A percentile compares a stretch with the other conserved stretches of the same genome.
Conservation (phyloP, 2,888 invertebrate species). For the Drosophila demipolita region DNA sequence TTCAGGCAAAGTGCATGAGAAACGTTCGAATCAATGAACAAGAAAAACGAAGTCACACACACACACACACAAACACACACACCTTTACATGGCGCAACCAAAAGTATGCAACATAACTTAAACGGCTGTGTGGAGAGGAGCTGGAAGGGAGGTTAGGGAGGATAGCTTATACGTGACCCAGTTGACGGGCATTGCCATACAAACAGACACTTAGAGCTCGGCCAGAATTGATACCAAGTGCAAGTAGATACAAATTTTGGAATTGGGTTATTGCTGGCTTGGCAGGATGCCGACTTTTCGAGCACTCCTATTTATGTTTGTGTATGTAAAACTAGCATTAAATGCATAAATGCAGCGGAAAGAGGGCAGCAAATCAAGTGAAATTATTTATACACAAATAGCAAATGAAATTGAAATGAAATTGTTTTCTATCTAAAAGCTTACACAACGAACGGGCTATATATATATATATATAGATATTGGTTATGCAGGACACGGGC, state of each 20-base stretch:
- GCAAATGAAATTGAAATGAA: constrained; percentile 48
- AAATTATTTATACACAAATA: constrained; percentile 33
- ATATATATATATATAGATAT: constrained; percentile 21
- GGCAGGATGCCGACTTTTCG: constrained; percentile 25
- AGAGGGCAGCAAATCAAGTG: constrained; percentile 28
- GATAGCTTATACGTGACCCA: constrained; percentile 65
- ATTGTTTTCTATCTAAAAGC: constrained; percentile 40
- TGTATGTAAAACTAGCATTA: constrained; percentile 77
- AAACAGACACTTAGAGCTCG: constrained; percentile 29
- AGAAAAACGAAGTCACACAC: constrained; percentile 64
- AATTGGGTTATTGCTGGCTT: constrained; percentile 6
- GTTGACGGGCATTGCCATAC: constrained; percentile 63
- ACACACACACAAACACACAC: constrained; percentile 18
- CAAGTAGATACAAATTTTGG: constrained; percentile 16
- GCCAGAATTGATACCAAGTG: constrained; percentile 46
- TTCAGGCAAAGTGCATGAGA: constrained; percentile 45
- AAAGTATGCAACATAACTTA: constrained; percentile 67
- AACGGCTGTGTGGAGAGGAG: constrained; percentile 6
- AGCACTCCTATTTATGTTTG: constrained; percentile 39
- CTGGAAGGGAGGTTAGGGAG: neutral
- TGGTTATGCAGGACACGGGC: constrained; percentile 39
- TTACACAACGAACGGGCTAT: constrained; percentile 41
- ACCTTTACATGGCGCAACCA: constrained; percentile 32
- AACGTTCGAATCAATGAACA: constrained; percentile 72
- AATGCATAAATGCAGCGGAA: constrained; percentile 55